A percentile compares a stretch with the other conserved stretches of the same genome.
These are phyloP conservation scores for Poeciliopsis infans DNA, from an alignment of 2,797 vertebrate species.

Conservation along the genomic window DNA sequence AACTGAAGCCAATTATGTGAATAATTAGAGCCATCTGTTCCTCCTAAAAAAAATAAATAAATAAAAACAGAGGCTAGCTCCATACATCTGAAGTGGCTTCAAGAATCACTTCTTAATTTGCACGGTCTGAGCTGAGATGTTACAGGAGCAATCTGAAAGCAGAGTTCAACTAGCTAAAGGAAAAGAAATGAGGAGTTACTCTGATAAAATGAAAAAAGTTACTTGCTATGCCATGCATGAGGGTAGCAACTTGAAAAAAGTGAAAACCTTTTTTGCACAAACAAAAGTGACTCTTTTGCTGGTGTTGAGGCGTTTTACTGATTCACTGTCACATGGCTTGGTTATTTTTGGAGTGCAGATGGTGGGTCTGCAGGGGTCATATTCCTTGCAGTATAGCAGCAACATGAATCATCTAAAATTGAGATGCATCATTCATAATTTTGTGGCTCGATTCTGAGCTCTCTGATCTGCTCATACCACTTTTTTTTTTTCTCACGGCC, in stretches of 20 bases:
- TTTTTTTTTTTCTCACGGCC: not conserved
- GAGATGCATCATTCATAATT: not conserved
- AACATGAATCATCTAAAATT: not conserved
- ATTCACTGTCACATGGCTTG: conserved; percentile 36
- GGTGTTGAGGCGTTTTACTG: conserved; percentile 2
- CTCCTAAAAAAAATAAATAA: conserved; percentile 1
- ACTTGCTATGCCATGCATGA: not conserved
- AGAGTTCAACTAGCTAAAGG: conserved; percentile 13
- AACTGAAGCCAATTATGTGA: conserved; percentile 44
- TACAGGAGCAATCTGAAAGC: not conserved
- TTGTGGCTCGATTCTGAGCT: not conserved
- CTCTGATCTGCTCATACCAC: not conserved
- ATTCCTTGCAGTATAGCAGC: conserved; percentile 23
- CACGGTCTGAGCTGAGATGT: conserved; percentile 5
- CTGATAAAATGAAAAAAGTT: conserved; percentile 1
- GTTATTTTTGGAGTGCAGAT: conserved; percentile 66
- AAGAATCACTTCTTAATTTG: conserved; percentile 1
- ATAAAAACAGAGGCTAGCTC: not conserved
- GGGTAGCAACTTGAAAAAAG: not conserved
- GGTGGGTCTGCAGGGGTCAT: conserved; percentile 59
- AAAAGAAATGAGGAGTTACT: not conserved
- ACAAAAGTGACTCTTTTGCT: not conserved
- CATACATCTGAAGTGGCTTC: conserved; percentile 3
- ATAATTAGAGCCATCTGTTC: conserved; percentile 46
- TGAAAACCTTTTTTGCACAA: not conserved